Percentiles rank a stretch among this genome's conserved stretches.
Conservation (phyloP, 1,140 invertebrate genomes). For the Bathynomus jamesi region DNA sequence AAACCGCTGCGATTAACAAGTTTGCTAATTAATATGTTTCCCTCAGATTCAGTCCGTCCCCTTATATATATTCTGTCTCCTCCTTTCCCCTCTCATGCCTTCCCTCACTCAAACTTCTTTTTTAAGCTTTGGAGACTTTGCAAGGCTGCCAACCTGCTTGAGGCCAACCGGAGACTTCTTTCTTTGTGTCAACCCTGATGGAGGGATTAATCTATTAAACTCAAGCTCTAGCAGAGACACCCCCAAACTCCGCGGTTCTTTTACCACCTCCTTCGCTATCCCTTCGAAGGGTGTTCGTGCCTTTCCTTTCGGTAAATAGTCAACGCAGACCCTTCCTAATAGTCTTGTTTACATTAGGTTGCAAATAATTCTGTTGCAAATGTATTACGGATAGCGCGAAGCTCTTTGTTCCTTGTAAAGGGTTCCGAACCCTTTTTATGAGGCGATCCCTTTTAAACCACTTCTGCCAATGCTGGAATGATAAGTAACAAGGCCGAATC, state of each 20-base stretch:
- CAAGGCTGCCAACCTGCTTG: not conserved
- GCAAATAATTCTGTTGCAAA: too few relatives aligned
- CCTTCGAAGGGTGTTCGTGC: too few relatives aligned
- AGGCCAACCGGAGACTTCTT: not conserved
- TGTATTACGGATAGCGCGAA: too few relatives aligned
- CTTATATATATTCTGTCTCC: not conserved
- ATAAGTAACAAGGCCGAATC: slow-evolving; percentile 3
- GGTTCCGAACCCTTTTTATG: not conserved
- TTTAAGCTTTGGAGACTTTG: not conserved
- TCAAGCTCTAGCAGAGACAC: not conserved
- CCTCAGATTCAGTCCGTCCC: not conserved
- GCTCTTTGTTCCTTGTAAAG: too few relatives aligned
- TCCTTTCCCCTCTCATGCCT: not conserved
- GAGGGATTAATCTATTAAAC: not conserved
- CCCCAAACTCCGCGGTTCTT: too few relatives aligned
- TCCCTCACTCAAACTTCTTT: not conserved
- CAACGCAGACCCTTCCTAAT: too few relatives aligned
- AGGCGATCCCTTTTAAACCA: too few relatives aligned
- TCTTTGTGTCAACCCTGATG: not conserved
- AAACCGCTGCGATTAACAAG: not conserved
- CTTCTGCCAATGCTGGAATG: not conserved
- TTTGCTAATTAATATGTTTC: not conserved
- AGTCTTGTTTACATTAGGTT: too few relatives aligned
- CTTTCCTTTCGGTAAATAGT: too few relatives aligned
- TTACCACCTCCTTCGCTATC: too few relatives aligned